Conservation (phyloP, 2,888 invertebrate species). For the Macaria liturata region DNA sequence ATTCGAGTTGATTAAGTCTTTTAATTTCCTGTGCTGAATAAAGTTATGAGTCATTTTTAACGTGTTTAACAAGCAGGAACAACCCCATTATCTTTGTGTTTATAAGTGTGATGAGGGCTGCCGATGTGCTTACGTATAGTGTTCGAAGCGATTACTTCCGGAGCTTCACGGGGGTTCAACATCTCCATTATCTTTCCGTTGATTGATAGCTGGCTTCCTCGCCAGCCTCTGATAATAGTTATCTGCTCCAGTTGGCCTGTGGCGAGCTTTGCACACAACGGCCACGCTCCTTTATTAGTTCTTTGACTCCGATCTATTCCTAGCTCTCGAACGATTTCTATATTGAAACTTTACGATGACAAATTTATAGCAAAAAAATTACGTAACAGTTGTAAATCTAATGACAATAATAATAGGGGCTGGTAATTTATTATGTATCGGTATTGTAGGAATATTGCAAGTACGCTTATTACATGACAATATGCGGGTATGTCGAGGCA, state of each 20-base stretch:
- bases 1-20: too few relatives aligned
- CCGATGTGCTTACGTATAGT: slow-evolving; percentile 32
- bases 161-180: slow-evolving; percentile 64
- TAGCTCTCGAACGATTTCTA: slow-evolving; percentile 24
- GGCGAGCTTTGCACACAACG: slow-evolving; percentile 14
- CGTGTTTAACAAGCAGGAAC: slow-evolving; percentile 25
- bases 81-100: slow-evolving; percentile 25
- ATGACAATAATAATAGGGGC: slow-evolving; percentile 29
- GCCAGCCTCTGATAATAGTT: slow-evolving; percentile 53
- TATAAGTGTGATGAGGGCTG: slow-evolving; percentile 30
- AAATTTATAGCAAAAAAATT: slow-evolving; percentile 13
- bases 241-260: slow-evolving; percentile 58
- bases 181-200: slow-evolving; percentile 69
- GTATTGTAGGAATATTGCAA: slow-evolving; percentile 11
- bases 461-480: slow-evolving; percentile 43
- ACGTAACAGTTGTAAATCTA: slow-evolving; percentile 10
- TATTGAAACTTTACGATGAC: slow-evolving; percentile 17
- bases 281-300: slow-evolving; percentile 45
- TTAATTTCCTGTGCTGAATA: too few relatives aligned
- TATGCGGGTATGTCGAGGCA: slow-evolving; percentile 66
- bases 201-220: slow-evolving; percentile 77
- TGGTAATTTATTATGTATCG: slow-evolving; percentile 23
- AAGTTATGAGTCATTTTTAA: slow-evolving; percentile 1
- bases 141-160: slow-evolving; percentile 60
- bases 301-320: slow-evolving; percentile 46